A percentile compares a stretch with the other conserved stretches of the same genome.
Evolutionary conservation across 2,797 vertebrate species (phyloP).

Genomic region (Neostethus bicornis): DNA sequence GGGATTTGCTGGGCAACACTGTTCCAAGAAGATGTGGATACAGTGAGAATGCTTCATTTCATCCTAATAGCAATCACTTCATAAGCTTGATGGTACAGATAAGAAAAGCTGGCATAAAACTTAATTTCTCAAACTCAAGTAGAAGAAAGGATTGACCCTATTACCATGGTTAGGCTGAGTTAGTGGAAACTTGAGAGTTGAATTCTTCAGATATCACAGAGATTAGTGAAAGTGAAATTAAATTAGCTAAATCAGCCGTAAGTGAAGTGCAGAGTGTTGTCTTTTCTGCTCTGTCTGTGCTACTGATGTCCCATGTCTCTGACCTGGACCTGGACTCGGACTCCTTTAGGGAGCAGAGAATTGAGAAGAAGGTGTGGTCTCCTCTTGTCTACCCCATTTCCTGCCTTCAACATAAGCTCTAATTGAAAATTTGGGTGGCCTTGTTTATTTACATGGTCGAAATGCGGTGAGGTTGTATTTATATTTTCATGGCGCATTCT

Average conservation of each 20-base stretch:
- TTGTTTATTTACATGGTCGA: conserved; percentile 99
- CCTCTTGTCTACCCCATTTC: conserved; percentile 86
- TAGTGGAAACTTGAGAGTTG: conserved; percentile 14
- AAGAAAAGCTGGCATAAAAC: conserved; percentile 40
- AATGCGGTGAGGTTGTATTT: conserved; percentile 92
- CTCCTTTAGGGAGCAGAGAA: conserved; percentile 40
- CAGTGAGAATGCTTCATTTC: conserved; percentile 72
- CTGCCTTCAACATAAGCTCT: conserved; percentile 93
- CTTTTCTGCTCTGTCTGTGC: conserved; percentile 4
- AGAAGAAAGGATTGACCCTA: conserved; percentile 18
- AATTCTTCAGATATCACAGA: conserved; percentile 21
- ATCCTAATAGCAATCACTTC: conserved; percentile 54
- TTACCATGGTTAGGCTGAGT: conserved; percentile 40
- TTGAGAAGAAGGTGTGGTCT: conserved; percentile 63
- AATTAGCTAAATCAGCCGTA: neutral
- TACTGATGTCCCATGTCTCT: conserved; percentile 51
- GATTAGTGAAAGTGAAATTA: conserved; percentile 1
- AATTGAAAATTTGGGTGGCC: conserved; percentile 99
- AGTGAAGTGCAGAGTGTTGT: conserved; percentile 12
- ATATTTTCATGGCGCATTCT: conserved; percentile 98
- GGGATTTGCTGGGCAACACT: conserved; percentile 64
- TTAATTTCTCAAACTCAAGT: conserved; percentile 28
- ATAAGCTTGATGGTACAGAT: conserved; percentile 67
- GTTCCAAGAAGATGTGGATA: conserved; percentile 75
- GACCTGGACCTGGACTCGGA: conserved; percentile 36